Conservation (phyloP, 2,113 vertebrate genomes). For the Cygnus buccinator region DNA sequence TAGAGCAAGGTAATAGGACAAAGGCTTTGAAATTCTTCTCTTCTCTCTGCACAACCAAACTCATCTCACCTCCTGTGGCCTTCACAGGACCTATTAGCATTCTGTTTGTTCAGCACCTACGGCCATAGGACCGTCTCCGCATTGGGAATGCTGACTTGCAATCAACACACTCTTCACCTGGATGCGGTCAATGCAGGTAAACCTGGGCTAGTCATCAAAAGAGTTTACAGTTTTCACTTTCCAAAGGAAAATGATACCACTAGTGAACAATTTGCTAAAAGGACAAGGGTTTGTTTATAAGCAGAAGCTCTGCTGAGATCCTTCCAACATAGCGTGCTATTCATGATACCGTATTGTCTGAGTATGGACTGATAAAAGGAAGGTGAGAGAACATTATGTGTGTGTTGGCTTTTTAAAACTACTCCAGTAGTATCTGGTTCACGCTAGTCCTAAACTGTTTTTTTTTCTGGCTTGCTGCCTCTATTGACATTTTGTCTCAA, state of each 20-base stretch:
- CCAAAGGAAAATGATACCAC: not conserved
- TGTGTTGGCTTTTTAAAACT: not conserved
- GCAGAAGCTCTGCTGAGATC: not conserved
- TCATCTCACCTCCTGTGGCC: not conserved
- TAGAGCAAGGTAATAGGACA: not conserved
- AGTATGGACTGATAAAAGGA: not conserved
- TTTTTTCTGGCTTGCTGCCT: not conserved
- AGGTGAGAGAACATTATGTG: not conserved
- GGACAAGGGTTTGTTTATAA: not conserved
- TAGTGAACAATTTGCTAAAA: not conserved
- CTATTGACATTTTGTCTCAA: not conserved
- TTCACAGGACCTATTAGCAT: accelerated
- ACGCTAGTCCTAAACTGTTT: not conserved
- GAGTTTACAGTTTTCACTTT: not conserved
- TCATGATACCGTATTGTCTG: not conserved
- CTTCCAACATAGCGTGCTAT: not conserved
- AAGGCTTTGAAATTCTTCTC: not conserved
- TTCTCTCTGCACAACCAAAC: not conserved
- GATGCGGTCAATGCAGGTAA: not conserved
- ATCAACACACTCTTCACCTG: not conserved
- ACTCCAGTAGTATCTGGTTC: not conserved
- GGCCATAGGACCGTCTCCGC: not conserved
- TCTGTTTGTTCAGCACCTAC: not conserved
- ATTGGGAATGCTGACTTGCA: not conserved
- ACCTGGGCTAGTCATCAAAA: not conserved